Evolutionary conservation across 2,113 vertebrate species (phyloP), one percentile per base, ranked within the genome.

Genomic region (Syngnathus typhle): DNA sequence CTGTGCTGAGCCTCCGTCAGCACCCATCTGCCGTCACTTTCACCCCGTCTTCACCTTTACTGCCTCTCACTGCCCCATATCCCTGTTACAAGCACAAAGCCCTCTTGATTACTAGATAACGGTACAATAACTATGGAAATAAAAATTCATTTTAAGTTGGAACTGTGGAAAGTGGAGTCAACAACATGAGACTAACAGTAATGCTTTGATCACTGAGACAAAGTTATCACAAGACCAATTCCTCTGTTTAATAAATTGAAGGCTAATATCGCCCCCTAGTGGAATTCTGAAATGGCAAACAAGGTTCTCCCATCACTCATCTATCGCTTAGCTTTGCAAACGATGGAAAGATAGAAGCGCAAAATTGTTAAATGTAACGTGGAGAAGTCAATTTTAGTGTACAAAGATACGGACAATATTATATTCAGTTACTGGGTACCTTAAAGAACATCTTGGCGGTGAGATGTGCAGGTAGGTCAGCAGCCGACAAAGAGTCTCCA

Each of bases 201-300:
- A 39, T 11, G 37, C 39, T 10, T 43, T 23, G 36, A 68, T 59
- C n/a, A 23, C 47, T 61, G 36, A 36, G 16, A 47, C 8, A 64
- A 71, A 78, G 1, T 39, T n/a, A 55, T 58, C 27, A 64, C 47
- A 27, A 43, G 9, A 58, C 68, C 60, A 21, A 21, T 60, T 41
- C 37, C 27, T 65, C 58, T 36, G 23, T 16, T 65, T 51, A 46
- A 60, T 75, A 19, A 58, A 54, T 44, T 7, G 32, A 71, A 73
- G 62, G 56, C 46, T 74, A 69, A 83, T 69, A 60, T 81, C 81
- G 77, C 84, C 47, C 67, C 80, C 82, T 87, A 80, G 82, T 84
- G 85, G 87, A 61, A 21, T 52, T 52, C 8, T 52, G 19, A 23
- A 54, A 54, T 7, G n/a, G 10, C 19, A 49, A 43, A 43, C 41